These are phyloP conservation scores for Drosophila sproati DNA, from an alignment of 1,140 invertebrate genomes.

Conservation along the genomic window DNA sequence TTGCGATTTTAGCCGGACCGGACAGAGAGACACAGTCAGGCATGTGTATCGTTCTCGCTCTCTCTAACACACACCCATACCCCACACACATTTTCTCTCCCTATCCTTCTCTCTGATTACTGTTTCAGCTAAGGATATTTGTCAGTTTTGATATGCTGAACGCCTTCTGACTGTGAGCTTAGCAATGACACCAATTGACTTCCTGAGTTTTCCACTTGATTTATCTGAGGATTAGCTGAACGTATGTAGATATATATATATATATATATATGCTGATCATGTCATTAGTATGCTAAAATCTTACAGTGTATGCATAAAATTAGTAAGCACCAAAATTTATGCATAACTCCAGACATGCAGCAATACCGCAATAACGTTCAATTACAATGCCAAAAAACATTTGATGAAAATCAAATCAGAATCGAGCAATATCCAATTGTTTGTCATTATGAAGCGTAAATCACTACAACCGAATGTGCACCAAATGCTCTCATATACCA, in stretches of 20 bases:
- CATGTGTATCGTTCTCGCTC: slow-evolving; percentile 31
- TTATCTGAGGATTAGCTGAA: slow-evolving; percentile 73
- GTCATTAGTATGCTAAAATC: slow-evolving; percentile 80
- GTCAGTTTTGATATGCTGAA: slow-evolving; percentile 55
- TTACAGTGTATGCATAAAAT: slow-evolving; percentile 73
- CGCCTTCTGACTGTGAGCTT: slow-evolving; percentile 7
- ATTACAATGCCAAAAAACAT: slow-evolving; percentile 46
- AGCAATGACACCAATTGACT: slow-evolving; percentile 53
- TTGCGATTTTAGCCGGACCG: slow-evolving; percentile 24
- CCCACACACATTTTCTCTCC: not conserved
- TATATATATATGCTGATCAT: slow-evolving; percentile 26
- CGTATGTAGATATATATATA: slow-evolving; percentile 25
- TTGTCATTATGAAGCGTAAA: slow-evolving; percentile 40
- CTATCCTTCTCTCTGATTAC: slow-evolving; percentile 6
- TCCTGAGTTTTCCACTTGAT: slow-evolving; percentile 39
- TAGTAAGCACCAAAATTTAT: slow-evolving; percentile 54
- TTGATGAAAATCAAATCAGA: slow-evolving; percentile 30
- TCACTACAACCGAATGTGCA: slow-evolving; percentile 14
- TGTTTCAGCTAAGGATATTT: slow-evolving; percentile 50
- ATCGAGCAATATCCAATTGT: slow-evolving; percentile 49
- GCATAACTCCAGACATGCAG: slow-evolving; percentile 13
- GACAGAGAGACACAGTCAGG: slow-evolving; percentile 29
- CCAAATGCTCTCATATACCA: slow-evolving; percentile 26
- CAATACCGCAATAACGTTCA: slow-evolving; percentile 56
- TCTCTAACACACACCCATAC: no score